A percentile compares a stretch with the other conserved stretches of the same genome.
Evolutionary conservation across 2,888 invertebrate species (phyloP).

Genomic region (Malachius bipustulatus): DNA sequence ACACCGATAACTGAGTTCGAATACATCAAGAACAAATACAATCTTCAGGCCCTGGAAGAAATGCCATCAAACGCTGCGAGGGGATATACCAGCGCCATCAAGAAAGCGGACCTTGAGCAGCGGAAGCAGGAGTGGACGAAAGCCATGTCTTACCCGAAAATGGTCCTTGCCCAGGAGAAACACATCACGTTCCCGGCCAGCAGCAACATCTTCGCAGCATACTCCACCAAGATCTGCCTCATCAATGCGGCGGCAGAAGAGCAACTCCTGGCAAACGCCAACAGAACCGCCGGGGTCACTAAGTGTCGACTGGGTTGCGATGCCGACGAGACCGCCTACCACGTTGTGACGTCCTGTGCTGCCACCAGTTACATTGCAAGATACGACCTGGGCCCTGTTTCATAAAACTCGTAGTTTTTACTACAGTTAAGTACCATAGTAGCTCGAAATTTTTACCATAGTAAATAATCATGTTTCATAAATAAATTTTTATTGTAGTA

Average conservation of each 20-base stretch:
- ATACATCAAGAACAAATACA: conserved; percentile 6
- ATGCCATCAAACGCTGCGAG: background rate
- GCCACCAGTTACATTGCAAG: conserved; percentile 2
- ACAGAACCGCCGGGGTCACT: too few relatives aligned
- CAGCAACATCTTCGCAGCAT: background rate
- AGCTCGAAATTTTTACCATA: too few relatives aligned
- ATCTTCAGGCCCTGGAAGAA: background rate
- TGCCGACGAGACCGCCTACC: conserved; percentile 6
- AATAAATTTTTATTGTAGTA: too few relatives aligned
- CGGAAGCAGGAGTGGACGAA: background rate
- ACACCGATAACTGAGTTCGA: conserved; percentile 11
- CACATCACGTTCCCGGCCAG: background rate
- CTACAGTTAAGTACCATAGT: too few relatives aligned
- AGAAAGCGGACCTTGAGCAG: background rate
- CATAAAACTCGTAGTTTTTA: too few relatives aligned
- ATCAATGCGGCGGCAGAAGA: conserved; percentile 2
- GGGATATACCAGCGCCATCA: background rate
- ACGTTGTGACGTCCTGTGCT: conserved; percentile 7
- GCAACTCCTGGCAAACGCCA: background rate
- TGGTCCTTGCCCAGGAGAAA: background rate
- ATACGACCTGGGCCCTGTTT: too few relatives aligned
- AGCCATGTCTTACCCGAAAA: background rate
- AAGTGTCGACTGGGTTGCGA: conserved; percentile 6
- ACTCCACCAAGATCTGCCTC: background rate
- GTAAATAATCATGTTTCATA: too few relatives aligned